These are phyloP conservation scores for Copidosoma aretas DNA, from an alignment of 2,888 invertebrate species.

Conservation along the genomic window DNA sequence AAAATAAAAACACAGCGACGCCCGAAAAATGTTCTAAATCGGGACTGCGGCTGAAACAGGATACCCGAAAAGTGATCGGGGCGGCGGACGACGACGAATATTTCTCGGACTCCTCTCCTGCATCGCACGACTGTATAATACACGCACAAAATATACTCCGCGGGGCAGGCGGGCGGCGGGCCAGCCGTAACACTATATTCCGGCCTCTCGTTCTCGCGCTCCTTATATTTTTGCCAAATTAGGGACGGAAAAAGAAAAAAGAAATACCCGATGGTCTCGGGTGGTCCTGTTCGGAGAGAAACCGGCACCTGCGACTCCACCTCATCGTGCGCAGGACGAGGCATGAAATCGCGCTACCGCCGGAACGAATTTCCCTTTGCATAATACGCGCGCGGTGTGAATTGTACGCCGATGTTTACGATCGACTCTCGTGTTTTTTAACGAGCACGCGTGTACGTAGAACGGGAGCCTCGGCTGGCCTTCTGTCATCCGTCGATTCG, in stretches of 20 bases:
- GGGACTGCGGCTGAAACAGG: neutral
- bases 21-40: neutral
- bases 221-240: slow-evolving; percentile 46
- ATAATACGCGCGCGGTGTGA: neutral
- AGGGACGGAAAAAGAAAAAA: slow-evolving; percentile 36
- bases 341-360: slow-evolving; percentile 36
- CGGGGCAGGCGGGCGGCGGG: too few species aligned
- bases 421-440: slow-evolving; percentile 26
- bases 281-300: slow-evolving; percentile 52
- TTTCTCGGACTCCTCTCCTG: neutral
- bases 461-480: too few species aligned
- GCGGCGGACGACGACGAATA: neutral
- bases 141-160: too few species aligned
- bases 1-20: neutral
- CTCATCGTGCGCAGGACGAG: slow-evolving; percentile 30
- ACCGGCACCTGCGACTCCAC: neutral
- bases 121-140: too few species aligned
- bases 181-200: slow-evolving; percentile 43
- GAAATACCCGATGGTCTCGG: slow-evolving; percentile 48
- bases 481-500: too few species aligned
- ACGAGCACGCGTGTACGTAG: neutral
- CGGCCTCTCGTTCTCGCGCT: slow-evolving; percentile 30
- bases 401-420: slow-evolving; percentile 17
- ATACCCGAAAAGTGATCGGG: too few species aligned
- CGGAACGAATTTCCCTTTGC: slow-evolving; percentile 33